Conservation (phyloP, 2,113 vertebrate species). For the Brachypteracias leptosomus region DNA sequence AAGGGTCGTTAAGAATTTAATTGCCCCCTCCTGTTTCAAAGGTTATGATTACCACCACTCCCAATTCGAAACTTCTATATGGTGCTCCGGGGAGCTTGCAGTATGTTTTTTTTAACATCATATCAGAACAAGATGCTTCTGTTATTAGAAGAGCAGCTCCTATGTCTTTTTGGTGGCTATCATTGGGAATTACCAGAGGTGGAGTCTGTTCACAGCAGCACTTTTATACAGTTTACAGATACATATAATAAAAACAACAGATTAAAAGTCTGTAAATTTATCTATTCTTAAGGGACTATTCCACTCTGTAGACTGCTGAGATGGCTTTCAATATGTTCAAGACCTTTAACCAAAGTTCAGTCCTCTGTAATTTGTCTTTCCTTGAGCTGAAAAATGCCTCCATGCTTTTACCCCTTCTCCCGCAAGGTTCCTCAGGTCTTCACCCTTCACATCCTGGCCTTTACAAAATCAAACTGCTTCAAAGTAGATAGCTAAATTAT, state of each 20-base stretch:
- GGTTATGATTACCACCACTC: background rate
- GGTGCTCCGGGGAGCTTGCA: background rate
- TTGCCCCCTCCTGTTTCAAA: background rate
- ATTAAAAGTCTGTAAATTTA: background rate
- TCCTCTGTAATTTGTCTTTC: background rate
- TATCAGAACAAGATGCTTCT: background rate
- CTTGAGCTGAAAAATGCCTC: slow-evolving; percentile 7
- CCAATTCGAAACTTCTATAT: background rate
- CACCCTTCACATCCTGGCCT: background rate
- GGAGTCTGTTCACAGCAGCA: background rate
- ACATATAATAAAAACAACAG: background rate
- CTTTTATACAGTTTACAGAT: background rate
- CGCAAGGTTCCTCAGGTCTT: background rate
- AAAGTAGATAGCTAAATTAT: background rate
- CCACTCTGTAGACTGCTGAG: background rate
- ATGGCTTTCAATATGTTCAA: background rate
- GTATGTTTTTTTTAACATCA: background rate
- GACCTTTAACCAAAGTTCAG: background rate
- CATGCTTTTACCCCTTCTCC: background rate
- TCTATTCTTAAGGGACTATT: background rate
- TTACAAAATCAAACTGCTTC: background rate
- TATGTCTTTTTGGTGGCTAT: background rate
- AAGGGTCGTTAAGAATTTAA: background rate
- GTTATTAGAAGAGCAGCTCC: background rate
- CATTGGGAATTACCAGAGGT: background rate